Base-by-base conservation (phyloP, 2,113 vertebrate genomes). In the Aix galericulata region DNA sequence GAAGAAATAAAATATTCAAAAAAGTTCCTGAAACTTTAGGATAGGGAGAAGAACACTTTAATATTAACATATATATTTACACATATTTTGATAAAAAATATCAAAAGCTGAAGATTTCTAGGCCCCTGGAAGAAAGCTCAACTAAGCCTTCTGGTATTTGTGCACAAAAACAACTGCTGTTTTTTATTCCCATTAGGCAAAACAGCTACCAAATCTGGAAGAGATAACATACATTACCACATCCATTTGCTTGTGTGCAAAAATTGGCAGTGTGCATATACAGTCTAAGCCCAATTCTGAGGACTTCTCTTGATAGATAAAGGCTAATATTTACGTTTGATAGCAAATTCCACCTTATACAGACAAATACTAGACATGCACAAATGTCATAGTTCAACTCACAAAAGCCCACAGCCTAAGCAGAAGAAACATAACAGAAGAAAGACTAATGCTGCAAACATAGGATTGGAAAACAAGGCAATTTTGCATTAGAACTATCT, bases 261-360 rank as follows among this genome's bases (percentile, higher is more conserved):
- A 40, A 40, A 40, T 36, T 46, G 31, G 11, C 4, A 2, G 25
- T n/a, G 7, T 10, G 59, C 1, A 1, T 13, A 46, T 14, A 32
- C 1, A 52, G 46, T 2, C 17, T 15, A 16, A 0, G 1, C 12
- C 4, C 23, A 32, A 3, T 26, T 78, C 25, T 64, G 40, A 71
- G 13, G 48, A 60, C 9, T 1, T n/a, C 7, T 46, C 18, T 29
- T 42, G 13, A 12, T 6, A 69, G 11, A 2, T 4, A 62, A 8
- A 8, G 15, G 14, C 11, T 58, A 60, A 77, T 44, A 66, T 1
- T 38, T 20, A 21, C 11, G 12, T 29, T 73, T 60, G 5, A 10
- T 62, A 34, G 58, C 10, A 66, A 74, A 56, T 4, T 46, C n/a
- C 1, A 1, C 22, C 9, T 38, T 18, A n/a, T 18, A 9, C 10